A percentile compares a stretch with the other conserved stretches of the same genome.
Evolutionary conservation across 2,113 vertebrate species (phyloP).

Genomic region (Perognathus longimembris): DNA sequence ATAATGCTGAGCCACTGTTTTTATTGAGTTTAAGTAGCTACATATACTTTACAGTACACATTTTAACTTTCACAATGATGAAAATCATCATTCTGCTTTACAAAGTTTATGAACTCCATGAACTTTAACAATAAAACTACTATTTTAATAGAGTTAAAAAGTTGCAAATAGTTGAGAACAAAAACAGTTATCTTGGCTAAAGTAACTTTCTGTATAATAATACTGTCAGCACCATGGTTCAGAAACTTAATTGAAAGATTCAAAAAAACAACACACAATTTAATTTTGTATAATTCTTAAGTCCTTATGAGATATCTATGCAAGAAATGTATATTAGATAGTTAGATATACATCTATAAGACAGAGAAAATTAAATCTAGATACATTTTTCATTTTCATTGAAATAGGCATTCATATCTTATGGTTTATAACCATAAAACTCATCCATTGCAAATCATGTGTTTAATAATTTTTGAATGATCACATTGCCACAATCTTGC

Average conservation of each 20-base stretch:
- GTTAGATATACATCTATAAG: not conserved
- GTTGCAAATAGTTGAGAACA: no score
- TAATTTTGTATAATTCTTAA: constrained; percentile 22
- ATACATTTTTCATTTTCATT: not conserved
- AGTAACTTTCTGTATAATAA: no score
- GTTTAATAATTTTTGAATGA: not conserved
- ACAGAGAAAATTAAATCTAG: not conserved
- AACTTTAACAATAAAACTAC: no score
- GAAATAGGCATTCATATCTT: no score
- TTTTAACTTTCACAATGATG: no score
- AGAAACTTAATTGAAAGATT: constrained; percentile 8
- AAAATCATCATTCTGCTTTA: no score
- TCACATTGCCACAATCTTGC: not conserved
- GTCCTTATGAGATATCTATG: not conserved
- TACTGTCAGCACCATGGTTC: not conserved
- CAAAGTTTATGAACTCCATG: no score
- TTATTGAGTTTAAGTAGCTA: no score
- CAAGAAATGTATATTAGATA: not conserved
- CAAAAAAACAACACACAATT: not conserved
- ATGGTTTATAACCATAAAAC: constrained; percentile 9
- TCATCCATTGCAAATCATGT: not conserved
- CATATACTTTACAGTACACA: no score
- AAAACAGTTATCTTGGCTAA: no score
- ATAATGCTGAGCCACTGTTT: no score
- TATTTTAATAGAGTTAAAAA: no score